Conservation (phyloP, 1,140 invertebrate genomes). For the Drosophila sulfurigaster region DNA sequence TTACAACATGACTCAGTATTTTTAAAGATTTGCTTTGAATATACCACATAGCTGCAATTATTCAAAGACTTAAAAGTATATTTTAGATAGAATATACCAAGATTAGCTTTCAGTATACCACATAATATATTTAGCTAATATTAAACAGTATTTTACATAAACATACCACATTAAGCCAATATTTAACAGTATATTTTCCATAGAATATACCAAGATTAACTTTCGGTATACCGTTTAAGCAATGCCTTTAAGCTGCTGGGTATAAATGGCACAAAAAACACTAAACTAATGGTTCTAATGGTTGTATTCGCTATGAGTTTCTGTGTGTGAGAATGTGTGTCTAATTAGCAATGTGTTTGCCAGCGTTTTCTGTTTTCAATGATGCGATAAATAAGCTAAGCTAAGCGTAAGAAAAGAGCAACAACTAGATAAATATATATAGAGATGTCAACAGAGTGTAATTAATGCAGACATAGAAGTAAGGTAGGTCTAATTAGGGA, state of each 20-base stretch:
- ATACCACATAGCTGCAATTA: no score
- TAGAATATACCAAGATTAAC: no score
- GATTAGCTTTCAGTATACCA: no score
- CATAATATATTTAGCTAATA: no score
- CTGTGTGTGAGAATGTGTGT: slow-evolving; percentile 6
- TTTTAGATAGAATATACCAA: no score
- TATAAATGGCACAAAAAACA: slow-evolving; percentile 2
- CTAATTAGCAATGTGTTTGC: slow-evolving; percentile 51
- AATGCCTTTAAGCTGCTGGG: background rate
- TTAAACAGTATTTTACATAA: no score
- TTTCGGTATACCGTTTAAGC: background rate
- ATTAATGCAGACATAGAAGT: background rate
- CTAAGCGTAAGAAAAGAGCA: background rate
- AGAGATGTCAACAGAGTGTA: background rate
- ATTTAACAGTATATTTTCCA: no score
- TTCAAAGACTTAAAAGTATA: no score
- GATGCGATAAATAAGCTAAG: slow-evolving; percentile 24
- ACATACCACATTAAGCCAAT: no score
- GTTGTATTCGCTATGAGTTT: background rate
- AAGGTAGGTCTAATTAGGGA: background rate
- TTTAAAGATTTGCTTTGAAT: no score
- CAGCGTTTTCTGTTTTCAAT: slow-evolving; percentile 31
- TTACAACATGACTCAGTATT: no score
- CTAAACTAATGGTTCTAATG: slow-evolving; percentile 5
- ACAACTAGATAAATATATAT: background rate